Evolutionary conservation across 2,888 invertebrate species (phyloP), one percentile per base, ranked within the genome.

Genomic region (Omphaloscelis lunosa): DNA sequence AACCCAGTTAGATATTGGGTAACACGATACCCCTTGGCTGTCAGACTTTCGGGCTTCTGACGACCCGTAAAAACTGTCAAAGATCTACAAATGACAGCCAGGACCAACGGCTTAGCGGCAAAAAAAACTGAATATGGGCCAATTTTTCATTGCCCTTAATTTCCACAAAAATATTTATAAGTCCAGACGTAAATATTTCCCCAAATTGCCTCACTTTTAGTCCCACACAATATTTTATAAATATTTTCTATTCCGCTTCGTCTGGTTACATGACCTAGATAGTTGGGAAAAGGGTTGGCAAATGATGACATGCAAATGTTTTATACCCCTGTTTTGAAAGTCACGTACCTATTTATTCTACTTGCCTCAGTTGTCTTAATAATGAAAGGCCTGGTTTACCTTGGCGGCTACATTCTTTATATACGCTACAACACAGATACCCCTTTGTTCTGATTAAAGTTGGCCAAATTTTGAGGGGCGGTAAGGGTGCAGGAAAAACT

Each of bases 341-440:
- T 85, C 80, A 85, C 79, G 79, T 84, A 62, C 65, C 66, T n/a
- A 39, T 51, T 48, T 41, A 41, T 51, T 51, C 23, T 69, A 79
- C 71, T 79, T 77, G 56, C 41, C 53, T 70, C 76, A 29, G 67
- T 58, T 65, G 73, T 78, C 75, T 67, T 58, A 66, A 85, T 78
- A 86, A 85, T 77, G 69, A 72, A 83, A 67, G 73, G 78, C 70
- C 80, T 68, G 34, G 39, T 51, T 83, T 87, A 84, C 86, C 87
- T 86, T 80, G 75, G 63, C 59, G 56, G 77, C 72, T 77, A 83
- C 20, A 9, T 67, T 65, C 11, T 65, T 45, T n/a, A n/a, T 29
- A n/a, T 29, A 71, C n/a, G 27, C 23, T 20, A 15, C 8, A 51
- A 51, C 51, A 20, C 20, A 23, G 20, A 51, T 23, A 20, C 20